Evolutionary conservation across 2,797 vertebrate genomes (phyloP).

Genomic region (Hypotaenidia philippensis): DNA sequence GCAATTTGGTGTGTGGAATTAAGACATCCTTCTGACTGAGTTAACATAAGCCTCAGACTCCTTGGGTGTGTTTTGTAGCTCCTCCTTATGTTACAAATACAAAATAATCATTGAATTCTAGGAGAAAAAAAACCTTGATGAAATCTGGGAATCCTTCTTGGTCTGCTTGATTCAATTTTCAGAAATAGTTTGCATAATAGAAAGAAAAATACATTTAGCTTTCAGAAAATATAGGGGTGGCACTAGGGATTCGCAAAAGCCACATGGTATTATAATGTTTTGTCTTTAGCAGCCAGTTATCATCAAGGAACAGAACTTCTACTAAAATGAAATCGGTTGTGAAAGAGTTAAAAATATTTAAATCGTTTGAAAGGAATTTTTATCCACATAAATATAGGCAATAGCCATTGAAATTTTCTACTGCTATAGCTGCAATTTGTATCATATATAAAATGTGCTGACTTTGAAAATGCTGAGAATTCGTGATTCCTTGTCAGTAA

Average conservation of each 20-base stretch:
- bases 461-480: neutral
- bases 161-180: neutral
- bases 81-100: neutral
- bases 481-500: neutral
- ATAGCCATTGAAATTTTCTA: neutral
- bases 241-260: neutral
- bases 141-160: neutral
- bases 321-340: neutral
- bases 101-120: neutral
- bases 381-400: neutral
- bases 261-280: accelerated
- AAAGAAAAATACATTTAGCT: neutral
- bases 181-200: neutral
- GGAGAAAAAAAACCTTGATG: neutral
- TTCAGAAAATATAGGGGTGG: neutral
- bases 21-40: neutral
- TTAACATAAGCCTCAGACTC: neutral
- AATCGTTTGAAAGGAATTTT: neutral
- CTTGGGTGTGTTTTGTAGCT: neutral
- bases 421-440: neutral
- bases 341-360: neutral
- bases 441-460: neutral
- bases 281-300: neutral
- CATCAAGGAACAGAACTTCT: neutral
- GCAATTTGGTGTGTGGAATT: neutral